These are phyloP conservation scores for Ageneiosus marmoratus DNA, from an alignment of 2,113 vertebrate species.

Conservation along the genomic window DNA sequence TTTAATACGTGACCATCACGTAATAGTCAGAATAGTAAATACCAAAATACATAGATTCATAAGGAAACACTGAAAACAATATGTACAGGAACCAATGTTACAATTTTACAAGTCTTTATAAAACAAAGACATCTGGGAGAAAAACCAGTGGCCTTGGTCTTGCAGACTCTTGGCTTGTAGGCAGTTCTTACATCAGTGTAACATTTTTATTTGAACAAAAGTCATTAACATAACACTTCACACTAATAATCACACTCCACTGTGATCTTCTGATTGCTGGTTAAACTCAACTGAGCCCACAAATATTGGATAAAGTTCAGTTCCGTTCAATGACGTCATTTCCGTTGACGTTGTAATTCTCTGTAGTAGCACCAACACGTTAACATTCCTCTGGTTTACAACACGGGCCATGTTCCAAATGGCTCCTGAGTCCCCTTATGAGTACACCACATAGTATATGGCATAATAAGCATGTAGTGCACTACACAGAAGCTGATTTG, in stretches of 20 bases:
- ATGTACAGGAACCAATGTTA: conserved; percentile 54
- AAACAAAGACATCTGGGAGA: conserved; percentile 60
- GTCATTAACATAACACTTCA: conserved; percentile 29
- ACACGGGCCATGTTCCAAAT: background rate
- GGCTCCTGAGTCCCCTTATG: background rate
- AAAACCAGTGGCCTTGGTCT: conserved; percentile 43
- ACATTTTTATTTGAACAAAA: conserved; percentile 32
- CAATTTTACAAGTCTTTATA: conserved; percentile 65
- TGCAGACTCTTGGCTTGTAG: conserved; percentile 42
- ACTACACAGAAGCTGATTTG: background rate
- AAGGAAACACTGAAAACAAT: conserved; percentile 51
- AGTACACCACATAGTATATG: background rate
- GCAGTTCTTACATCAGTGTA: conserved; percentile 39
- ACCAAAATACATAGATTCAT: conserved; percentile 63
- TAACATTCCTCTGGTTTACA: conserved; percentile 28
- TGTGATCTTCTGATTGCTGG: background rate
- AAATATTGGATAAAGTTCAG: background rate
- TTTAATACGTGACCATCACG: conserved; percentile 63
- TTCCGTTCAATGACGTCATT: conserved; percentile 3
- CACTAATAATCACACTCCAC: background rate
- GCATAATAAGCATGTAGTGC: background rate
- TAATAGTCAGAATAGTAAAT: conserved; percentile 58
- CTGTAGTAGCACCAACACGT: conserved; percentile 44
- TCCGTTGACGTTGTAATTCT: conserved; percentile 16
- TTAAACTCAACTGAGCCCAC: background rate